These are phyloP conservation scores for Oryzaephilus surinamensis DNA, from an alignment of 1,140 invertebrate species.

Conservation along the genomic window DNA sequence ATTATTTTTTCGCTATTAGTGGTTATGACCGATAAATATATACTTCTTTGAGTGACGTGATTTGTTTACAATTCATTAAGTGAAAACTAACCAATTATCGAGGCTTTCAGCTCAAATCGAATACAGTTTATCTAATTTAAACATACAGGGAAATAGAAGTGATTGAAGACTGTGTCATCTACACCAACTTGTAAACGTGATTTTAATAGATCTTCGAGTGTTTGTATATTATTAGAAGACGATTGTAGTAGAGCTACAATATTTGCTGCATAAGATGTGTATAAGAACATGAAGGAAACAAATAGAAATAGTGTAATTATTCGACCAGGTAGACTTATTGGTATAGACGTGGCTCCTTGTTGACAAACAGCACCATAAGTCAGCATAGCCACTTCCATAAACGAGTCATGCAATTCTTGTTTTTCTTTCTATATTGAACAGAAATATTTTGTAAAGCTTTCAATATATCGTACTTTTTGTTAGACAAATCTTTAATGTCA, in stretches of 20 bases:
- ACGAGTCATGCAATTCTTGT: constrained; percentile 9
- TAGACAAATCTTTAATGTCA: no score
- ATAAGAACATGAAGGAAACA: constrained; percentile 40
- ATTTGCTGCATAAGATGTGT: constrained; percentile 53
- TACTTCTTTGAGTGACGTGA: no score
- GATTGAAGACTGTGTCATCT: constrained; percentile 52
- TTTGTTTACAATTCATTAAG: no score
- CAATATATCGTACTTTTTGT: neutral
- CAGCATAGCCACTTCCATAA: constrained; percentile 30
- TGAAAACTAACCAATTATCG: no score
- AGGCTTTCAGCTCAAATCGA: no score
- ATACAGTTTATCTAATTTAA: no score
- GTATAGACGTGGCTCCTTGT: constrained; percentile 40
- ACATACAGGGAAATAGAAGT: constrained; percentile 51
- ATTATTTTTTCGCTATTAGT: no score
- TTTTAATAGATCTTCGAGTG: constrained; percentile 44
- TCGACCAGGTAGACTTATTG: constrained; percentile 35
- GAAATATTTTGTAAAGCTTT: neutral
- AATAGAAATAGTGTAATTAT: constrained; percentile 43
- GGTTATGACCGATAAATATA: no score
- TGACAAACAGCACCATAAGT: constrained; percentile 49
- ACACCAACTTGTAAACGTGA: constrained; percentile 50
- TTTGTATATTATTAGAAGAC: constrained; percentile 47
- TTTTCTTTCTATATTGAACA: neutral
- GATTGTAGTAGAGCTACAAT: constrained; percentile 55